Base-by-base conservation (phyloP, 2,888 invertebrate species). In the Aethes cnicana region DNA sequence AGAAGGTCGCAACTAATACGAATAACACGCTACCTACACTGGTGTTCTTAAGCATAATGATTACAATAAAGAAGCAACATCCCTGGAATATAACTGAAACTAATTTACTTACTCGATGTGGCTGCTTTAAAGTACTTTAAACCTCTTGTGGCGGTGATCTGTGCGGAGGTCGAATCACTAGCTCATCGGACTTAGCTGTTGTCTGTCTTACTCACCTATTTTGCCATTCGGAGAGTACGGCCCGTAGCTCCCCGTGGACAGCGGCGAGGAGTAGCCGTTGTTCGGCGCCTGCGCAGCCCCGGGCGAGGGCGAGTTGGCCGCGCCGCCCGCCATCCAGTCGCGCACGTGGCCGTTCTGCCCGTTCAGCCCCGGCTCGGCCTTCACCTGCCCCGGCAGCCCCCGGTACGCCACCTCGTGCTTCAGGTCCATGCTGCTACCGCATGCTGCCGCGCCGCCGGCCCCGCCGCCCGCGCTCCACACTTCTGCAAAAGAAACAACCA, bases 201-300 rank as follows among this genome's bases (percentile, higher is more conserved):
- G n/a, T n/a, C n/a, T n/a, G n/a, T n/a, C n/a, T n/a, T n/a, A 44
- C 95, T 93, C 68, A 96, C 96, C 95, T 91, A 95, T 93, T 92
- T 96, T 96, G 72, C 95, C 95, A 84, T 95, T 95, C 61, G 96
- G 96, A 89, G 96, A 96, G 82, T 96, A 96, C 1, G 96, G 95
- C 68, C 96, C 96, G 90, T 96, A 96, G 92, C 96, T 96, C 81
- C 95, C 94, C 11, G 95, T 94, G 46, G 95, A 96, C 91, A 96
- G 93, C 12, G 96, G 96, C 62, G 96, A 96, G 43, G 95, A 94
- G 81, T 96, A 96, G 47, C 96, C 96, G 69, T 95, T 95, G 74
- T 92, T 93, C 61, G 92, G 91, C 69, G 91, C 90, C 72, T 91
- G 92, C 54, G 86, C 80, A 47, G 93, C 93, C 8, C 93, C 93